Conservation (phyloP, 2,797 vertebrate genomes). For the Dryobates pubescens region DNA sequence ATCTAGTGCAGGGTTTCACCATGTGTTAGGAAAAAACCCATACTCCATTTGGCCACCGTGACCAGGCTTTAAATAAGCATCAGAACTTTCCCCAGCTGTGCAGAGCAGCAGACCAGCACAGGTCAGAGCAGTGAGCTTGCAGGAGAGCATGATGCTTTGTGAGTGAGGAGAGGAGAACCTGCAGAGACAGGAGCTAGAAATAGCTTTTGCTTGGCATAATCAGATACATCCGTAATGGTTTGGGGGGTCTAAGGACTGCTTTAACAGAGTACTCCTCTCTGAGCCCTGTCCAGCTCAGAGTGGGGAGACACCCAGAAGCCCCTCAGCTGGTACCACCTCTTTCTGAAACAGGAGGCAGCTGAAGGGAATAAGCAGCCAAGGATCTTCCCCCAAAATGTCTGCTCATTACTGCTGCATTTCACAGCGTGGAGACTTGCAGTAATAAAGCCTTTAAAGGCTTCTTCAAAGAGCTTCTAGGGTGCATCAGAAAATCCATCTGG, state of each 20-base stretch:
- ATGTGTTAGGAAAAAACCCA: not conserved
- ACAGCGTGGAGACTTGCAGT: not conserved
- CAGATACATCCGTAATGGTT: not conserved
- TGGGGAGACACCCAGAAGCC: not conserved
- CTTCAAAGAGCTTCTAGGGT: constrained; percentile 44
- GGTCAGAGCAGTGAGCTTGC: not conserved
- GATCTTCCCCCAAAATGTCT: constrained; percentile 15
- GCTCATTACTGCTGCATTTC: not conserved
- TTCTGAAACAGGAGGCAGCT: not conserved
- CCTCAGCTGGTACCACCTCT: not conserved
- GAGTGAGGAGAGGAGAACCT: constrained; percentile 5
- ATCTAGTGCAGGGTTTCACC: constrained; percentile 45
- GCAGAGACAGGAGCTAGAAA: constrained; percentile 28
- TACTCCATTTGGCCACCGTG: not conserved
- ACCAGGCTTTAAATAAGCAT: constrained; percentile 46
- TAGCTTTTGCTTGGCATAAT: not conserved
- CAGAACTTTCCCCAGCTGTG: constrained; percentile 43
- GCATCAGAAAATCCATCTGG: constrained; percentile 38
- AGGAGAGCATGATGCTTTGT: not conserved
- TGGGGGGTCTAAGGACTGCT: not conserved
- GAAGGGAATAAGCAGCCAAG: not conserved
- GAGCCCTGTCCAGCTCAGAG: not conserved
- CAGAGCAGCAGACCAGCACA: not conserved
- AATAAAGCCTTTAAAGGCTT: constrained; percentile 27
- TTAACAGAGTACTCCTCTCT: not conserved